Percentiles rank a stretch among this genome's conserved stretches.
These are phyloP conservation scores for Pterostichus niger DNA, from an alignment of 2,888 invertebrate species.

Conservation along the genomic window DNA sequence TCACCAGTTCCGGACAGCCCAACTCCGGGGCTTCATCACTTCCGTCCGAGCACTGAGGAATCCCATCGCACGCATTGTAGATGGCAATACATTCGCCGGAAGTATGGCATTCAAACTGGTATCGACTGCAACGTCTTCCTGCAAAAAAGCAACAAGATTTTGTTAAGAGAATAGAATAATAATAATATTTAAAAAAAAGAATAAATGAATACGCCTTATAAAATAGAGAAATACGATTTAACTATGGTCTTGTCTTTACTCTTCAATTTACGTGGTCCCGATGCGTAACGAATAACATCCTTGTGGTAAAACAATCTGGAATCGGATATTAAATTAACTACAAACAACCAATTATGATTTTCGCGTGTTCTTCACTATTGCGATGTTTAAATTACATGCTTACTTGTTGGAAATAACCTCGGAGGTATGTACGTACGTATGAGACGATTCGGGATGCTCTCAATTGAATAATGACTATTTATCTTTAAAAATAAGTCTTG, in stretches of 20 bases:
- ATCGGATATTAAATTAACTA: conserved; percentile 60
- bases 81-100: conserved; percentile 95
- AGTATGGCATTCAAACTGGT: conserved; percentile 92
- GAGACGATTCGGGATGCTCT: conserved; percentile 57
- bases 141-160: conserved; percentile 41
- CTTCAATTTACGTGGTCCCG: conserved; percentile 12
- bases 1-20: conserved; percentile 82
- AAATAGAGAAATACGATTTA: conserved; percentile 22
- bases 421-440: conserved; percentile 27
- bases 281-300: conserved; percentile 54
- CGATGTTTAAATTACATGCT: conserved; percentile 57
- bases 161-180: too few species aligned
- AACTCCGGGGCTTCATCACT: conserved; percentile 95
- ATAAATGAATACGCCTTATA: not conserved
- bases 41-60: conserved; percentile 94
- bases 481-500: conserved; percentile 60
- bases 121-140: conserved; percentile 85
- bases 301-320: conserved; percentile 54
- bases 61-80: conserved; percentile 97
- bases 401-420: conserved; percentile 47
- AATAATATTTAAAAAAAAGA: not conserved
- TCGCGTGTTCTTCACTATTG: conserved; percentile 57
- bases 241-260: not conserved
- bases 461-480: conserved; percentile 63
- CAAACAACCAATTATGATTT: conserved; percentile 63